Evolutionary conservation across 2,888 invertebrate species (phyloP), one percentile per base, ranked within the genome.

Genomic region (Pegoplata infirma): DNA sequence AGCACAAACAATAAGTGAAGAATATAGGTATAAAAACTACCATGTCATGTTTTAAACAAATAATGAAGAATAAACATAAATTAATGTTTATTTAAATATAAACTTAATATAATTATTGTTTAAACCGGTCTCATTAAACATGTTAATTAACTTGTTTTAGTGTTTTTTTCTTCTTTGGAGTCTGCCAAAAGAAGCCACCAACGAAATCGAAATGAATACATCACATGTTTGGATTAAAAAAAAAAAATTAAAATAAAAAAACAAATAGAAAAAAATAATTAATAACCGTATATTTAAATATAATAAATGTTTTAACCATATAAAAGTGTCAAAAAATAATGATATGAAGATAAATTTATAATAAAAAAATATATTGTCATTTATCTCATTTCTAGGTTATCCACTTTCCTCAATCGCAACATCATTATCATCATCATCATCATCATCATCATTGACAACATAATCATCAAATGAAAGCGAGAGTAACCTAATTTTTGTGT

Each of bases 81-180:
- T 49, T 46, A 49, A 21, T 47, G 46, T 53, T 64, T 16, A n/a
- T 55, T 10, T 46, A 8, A 28, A 32, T 49, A 25, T 44, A 28
- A 1, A 10, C 23, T 19, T n/a, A 21, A 16, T 46, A 51, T 49
- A 32, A 49, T 49, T 49, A 40, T 16, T n/a, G 6, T 36, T 40
- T 56, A 14, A 67, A 74, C 74, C 66, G 16, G 59, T 74, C 28
- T 74, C 51, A 53, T 53, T 32, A 67, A 53, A 61, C 25, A 67
- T 74, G 74, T 32, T 74, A 74, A 74, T 74, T 74, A 67, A 73
- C 64, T 32, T 23, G 51, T 51, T 68, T 40, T 44, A 23, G n/a
- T 74, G n/a, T n/a, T n/a, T n/a, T n/a, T n/a, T n/a, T n/a, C n/a
- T n/a, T n/a, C n/a, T 36, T 23, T 16, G 6, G 16, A 21, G 19